Percentiles rank a stretch among this genome's conserved stretches.
Conservation (phyloP, 1,140 invertebrate species). For the Drosophila saltans region DNA sequence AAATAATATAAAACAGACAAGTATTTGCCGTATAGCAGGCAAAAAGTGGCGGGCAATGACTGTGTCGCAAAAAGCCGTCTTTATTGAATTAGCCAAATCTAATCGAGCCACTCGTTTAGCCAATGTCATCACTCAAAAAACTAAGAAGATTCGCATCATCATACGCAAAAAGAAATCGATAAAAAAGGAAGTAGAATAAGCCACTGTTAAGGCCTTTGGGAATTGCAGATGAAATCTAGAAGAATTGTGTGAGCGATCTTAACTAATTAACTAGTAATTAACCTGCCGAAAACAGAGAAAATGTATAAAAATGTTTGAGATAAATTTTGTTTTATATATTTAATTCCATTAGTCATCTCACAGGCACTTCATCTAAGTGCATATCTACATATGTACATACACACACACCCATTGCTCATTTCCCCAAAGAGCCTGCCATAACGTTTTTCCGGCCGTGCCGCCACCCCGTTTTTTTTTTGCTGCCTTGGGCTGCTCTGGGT, state of each 20-base stretch:
- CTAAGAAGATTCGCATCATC: too few relatives aligned
- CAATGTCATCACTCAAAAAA: too few relatives aligned
- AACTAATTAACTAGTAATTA: too few relatives aligned
- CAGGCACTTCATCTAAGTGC: not conserved
- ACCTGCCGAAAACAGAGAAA: too few relatives aligned
- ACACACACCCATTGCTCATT: not conserved
- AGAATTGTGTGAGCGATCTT: too few relatives aligned
- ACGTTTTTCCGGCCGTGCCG: not conserved
- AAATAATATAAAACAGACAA: constrained; percentile 17
- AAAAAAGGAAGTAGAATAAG: too few relatives aligned
- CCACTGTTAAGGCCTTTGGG: too few relatives aligned
- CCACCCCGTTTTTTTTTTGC: not conserved
- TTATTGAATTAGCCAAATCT: constrained; percentile 19
- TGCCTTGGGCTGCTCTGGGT: not conserved
- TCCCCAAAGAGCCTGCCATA: not conserved
- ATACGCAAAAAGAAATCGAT: too few relatives aligned
- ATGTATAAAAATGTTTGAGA: not conserved
- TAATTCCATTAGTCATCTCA: constrained; percentile 4
- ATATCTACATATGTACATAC: not conserved
- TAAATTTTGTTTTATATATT: not conserved
- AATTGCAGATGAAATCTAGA: too few relatives aligned
- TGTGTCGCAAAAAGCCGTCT: constrained; percentile 29
- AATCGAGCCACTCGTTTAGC: constrained; percentile 11
- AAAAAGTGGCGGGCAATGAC: constrained; percentile 53
- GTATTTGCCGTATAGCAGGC: constrained; percentile 24